Conservation (phyloP, 2,888 invertebrate species). For the Chymomyza procnemis region DNA sequence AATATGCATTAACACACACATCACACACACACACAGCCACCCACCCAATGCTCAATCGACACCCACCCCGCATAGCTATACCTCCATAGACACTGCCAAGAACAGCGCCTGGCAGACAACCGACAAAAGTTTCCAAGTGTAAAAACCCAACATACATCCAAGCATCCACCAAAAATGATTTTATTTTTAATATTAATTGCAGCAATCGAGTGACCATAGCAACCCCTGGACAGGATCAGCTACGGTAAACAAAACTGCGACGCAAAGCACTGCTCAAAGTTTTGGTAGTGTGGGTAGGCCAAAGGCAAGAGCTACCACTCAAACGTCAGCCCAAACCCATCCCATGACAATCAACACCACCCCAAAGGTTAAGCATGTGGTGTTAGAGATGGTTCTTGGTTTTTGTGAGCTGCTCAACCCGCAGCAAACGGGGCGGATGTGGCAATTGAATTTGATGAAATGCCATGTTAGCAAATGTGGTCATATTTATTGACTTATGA, state of each 20-base stretch:
- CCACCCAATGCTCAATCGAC: slow-evolving; percentile 17
- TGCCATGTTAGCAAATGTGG: background rate
- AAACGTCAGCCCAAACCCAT: background rate
- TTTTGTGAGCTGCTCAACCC: background rate
- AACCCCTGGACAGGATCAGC: slow-evolving; percentile 54
- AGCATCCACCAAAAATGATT: slow-evolving; percentile 58
- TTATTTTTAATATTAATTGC: slow-evolving; percentile 71
- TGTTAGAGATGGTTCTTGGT: background rate
- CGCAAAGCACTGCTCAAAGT: slow-evolving; percentile 18
- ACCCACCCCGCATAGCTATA: slow-evolving; percentile 5
- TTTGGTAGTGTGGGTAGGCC: background rate
- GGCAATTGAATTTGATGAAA: slow-evolving; percentile 57
- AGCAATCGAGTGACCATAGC: slow-evolving; percentile 66
- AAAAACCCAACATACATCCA: slow-evolving; percentile 10
- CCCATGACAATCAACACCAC: background rate
- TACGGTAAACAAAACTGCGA: slow-evolving; percentile 14
- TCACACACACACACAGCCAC: background rate
- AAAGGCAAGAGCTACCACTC: background rate
- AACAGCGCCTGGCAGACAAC: slow-evolving; percentile 27
- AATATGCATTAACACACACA: slow-evolving; percentile 71
- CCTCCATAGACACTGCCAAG: slow-evolving; percentile 34
- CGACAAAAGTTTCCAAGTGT: slow-evolving; percentile 27
- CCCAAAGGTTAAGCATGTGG: background rate
- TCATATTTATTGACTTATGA: background rate
- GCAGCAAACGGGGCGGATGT: slow-evolving; percentile 37